phyloP scores from a whole-genome alignment of 2,797 vertebrate species.

The Chromobotia macracanthus region DNA sequence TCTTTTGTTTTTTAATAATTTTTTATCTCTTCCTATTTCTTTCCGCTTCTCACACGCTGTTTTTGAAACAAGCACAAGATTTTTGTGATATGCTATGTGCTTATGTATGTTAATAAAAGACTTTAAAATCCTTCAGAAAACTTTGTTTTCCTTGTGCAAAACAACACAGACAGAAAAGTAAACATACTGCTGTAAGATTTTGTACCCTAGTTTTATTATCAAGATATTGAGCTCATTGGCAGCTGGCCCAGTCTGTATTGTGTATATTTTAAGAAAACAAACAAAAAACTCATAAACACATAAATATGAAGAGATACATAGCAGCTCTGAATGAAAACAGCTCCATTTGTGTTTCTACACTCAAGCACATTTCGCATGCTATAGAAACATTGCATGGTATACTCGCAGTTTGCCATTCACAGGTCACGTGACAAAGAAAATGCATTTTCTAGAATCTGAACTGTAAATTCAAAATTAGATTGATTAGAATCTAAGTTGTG shows the following conservation, averaged over 20 bases:
- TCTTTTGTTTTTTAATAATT: slow-evolving; percentile 41
- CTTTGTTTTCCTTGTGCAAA: not conserved
- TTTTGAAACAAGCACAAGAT: slow-evolving; percentile 87
- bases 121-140: slow-evolving; percentile 72
- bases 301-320: slow-evolving; percentile 10
- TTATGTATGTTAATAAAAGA: slow-evolving; percentile 91
- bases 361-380: slow-evolving; percentile 42
- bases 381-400: slow-evolving; percentile 34
- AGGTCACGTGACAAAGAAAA: slow-evolving; percentile 19
- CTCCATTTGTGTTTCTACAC: not conserved
- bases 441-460: not conserved
- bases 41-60: slow-evolving; percentile 74
- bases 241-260: slow-evolving; percentile 9
- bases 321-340: slow-evolving; percentile 36
- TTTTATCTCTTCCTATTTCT: slow-evolving; percentile 56
- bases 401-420: slow-evolving; percentile 43
- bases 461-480: not conserved
- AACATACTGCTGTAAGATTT: not conserved
- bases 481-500: not conserved
- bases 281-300: not conserved
- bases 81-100: slow-evolving; percentile 87
- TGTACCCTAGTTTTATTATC: slow-evolving; percentile 21
- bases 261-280: not conserved
- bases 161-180: slow-evolving; percentile 1
- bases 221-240: slow-evolving; percentile 3